These are phyloP conservation scores for Cryptophagus acutangulus DNA, from an alignment of 2,888 invertebrate genomes.

Conservation along the genomic window DNA sequence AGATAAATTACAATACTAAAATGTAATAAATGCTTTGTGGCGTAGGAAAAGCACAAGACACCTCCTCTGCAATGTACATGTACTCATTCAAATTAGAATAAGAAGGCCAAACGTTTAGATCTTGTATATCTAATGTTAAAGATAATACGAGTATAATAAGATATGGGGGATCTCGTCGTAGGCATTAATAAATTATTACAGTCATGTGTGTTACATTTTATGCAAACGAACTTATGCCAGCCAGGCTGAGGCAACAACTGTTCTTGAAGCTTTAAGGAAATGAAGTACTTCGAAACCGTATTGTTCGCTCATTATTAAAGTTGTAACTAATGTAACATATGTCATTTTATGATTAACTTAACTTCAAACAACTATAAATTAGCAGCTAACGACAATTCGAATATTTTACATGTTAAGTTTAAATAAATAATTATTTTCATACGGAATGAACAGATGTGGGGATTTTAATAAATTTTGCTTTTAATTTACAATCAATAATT, in stretches of 20 bases:
- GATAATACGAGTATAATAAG: not conserved
- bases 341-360: not conserved
- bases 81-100: not conserved
- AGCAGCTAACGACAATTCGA: no score
- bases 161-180: not conserved
- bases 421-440: no score
- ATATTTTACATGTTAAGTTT: no score
- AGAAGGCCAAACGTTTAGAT: slow-evolving; percentile 1
- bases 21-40: no score
- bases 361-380: not conserved
- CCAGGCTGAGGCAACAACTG: slow-evolving; percentile 2
- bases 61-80: not conserved
- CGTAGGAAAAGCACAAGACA: slow-evolving; percentile 1
- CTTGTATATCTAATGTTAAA: not conserved
- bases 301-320: not conserved
- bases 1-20: no score
- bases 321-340: not conserved
- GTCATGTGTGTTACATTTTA: no score
- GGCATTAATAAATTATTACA: no score
- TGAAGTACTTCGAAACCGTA: slow-evolving; percentile 1
- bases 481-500: no score
- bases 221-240: not conserved
- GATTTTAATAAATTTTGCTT: no score
- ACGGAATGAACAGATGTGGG: no score
- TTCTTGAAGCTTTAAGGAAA: not conserved